phyloP scores from a whole-genome alignment of 2,888 invertebrate species.

The Agrenia bidenticulata region DNA sequence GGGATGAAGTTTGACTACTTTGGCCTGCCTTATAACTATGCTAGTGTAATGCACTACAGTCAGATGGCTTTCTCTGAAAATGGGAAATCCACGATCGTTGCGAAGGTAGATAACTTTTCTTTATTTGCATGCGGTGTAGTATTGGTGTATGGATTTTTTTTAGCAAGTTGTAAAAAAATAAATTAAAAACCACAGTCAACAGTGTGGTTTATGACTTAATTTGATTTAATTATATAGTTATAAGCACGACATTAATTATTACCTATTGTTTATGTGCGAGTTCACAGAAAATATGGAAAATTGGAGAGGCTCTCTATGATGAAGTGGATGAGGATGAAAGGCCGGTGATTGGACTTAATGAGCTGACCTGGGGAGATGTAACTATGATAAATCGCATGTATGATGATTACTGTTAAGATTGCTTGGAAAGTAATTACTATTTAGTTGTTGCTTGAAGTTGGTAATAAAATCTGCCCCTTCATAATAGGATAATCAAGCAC shows the following conservation, averaged over 20 bases:
- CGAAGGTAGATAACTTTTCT: conserved; percentile 20
- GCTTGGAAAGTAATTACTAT: no score
- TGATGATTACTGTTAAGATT: conserved; percentile 25
- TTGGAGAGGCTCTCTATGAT: conserved; percentile 28
- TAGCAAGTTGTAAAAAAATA: no score
- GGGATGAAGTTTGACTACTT: conserved; percentile 39
- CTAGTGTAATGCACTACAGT: conserved; percentile 44
- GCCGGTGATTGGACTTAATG: conserved; percentile 37
- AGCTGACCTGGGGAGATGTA: conserved; percentile 42
- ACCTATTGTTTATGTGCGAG: not conserved
- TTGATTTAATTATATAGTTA: not conserved
- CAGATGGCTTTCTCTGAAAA: conserved; percentile 37
- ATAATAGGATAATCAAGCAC: no score
- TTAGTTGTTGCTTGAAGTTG: no score
- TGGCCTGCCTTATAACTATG: conserved; percentile 38
- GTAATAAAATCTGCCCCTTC: no score
- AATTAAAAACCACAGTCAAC: no score
- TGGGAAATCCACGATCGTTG: conserved; percentile 37
- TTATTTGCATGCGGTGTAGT: no score
- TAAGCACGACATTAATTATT: not conserved
- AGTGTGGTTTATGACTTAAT: no score
- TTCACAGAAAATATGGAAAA: conserved; percentile 6
- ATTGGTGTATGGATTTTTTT: no score
- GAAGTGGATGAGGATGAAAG: conserved; percentile 35
- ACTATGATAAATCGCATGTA: conserved; percentile 42